Conservation (phyloP, 2,888 invertebrate species). For the Blomia tropicalis region DNA sequence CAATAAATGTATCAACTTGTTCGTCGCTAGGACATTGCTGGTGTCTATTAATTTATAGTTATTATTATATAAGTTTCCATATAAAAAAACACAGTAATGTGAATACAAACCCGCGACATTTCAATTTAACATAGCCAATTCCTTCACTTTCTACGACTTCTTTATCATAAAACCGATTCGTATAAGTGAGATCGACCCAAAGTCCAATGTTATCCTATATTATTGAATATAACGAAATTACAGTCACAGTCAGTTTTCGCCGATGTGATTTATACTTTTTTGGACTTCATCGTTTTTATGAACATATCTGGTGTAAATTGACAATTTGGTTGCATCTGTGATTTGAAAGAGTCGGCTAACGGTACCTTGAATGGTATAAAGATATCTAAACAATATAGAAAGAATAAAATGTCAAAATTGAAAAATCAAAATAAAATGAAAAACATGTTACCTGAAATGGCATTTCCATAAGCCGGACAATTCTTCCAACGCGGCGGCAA, state of each 20-base stretch:
- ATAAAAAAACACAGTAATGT: neutral
- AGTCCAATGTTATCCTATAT: conserved; percentile 65
- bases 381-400: conserved; percentile 41
- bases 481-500: conserved; percentile 54
- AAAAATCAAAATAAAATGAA: neutral
- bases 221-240: conserved; percentile 23
- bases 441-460: conserved; percentile 40
- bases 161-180: conserved; percentile 74
- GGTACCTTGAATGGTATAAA: conserved; percentile 94
- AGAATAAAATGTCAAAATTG: neutral
- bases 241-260: neutral
- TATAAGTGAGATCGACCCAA: conserved; percentile 94
- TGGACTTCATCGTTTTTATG: conserved; percentile 55
- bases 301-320: conserved; percentile 76
- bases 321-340: conserved; percentile 35
- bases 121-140: conserved; percentile 69
- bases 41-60: conserved; percentile 42
- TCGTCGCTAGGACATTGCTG: conserved; percentile 75
- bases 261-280: conserved; percentile 46
- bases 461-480: conserved; percentile 63
- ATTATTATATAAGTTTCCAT: neutral
- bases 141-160: conserved; percentile 55
- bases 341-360: conserved; percentile 51
- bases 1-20: conserved; percentile 66
- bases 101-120: conserved; percentile 53